Conservation (phyloP, 2,888 invertebrate genomes). For the Ernsta delagoae region DNA sequence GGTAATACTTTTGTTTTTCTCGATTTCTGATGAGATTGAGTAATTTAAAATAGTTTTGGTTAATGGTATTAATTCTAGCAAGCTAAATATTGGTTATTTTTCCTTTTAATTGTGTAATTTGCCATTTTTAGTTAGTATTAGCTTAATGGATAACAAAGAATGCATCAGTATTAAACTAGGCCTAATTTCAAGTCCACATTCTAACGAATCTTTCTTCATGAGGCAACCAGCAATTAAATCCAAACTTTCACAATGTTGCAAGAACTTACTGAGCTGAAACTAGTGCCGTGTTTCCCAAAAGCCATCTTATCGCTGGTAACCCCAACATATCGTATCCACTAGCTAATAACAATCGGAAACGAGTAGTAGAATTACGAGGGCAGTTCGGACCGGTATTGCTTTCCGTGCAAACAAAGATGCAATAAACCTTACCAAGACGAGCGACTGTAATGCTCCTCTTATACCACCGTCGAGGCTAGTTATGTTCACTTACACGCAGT, state of each 20-base stretch:
- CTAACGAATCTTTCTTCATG: no score
- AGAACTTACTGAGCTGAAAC: constrained; percentile 6
- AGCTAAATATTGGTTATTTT: no score
- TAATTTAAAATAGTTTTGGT: no score
- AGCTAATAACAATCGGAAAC: constrained; percentile 77
- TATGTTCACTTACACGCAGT: background rate
- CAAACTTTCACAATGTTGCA: background rate
- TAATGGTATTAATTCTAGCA: no score
- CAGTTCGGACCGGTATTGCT: constrained; percentile 65
- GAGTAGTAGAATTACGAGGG: constrained; percentile 62
- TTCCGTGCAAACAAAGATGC: constrained; percentile 75
- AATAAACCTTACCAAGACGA: constrained; percentile 74
- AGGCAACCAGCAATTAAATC: background rate
- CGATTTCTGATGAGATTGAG: no score
- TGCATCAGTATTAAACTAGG: no score
- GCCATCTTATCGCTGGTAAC: constrained; percentile 19
- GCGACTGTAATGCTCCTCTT: constrained; percentile 45
- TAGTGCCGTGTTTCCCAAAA: constrained; percentile 9
- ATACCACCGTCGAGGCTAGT: background rate
- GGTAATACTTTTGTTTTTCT: no score
- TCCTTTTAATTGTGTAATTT: no score
- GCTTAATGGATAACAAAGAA: no score
- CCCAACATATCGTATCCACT: constrained; percentile 42
- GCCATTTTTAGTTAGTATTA: no score
- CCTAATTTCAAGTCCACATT: no score